phyloP scores from a whole-genome alignment of 2,113 vertebrate species.

The Theropithecus gelada region DNA sequence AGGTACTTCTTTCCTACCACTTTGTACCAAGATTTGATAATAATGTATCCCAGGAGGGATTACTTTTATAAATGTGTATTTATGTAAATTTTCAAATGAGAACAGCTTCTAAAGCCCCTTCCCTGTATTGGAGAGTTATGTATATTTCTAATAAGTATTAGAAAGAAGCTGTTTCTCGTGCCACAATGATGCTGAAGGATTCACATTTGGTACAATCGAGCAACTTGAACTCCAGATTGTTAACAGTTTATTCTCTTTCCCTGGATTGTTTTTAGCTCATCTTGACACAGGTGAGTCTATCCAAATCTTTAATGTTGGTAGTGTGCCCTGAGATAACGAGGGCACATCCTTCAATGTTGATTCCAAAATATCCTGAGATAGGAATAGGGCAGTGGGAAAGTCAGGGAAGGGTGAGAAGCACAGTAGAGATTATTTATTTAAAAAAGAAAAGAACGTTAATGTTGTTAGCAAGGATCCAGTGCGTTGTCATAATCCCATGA shows the following conservation, averaged over 20 bases:
- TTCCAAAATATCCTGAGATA: conserved; percentile 60
- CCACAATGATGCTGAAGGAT: conserved; percentile 70
- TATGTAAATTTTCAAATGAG: conserved; percentile 44
- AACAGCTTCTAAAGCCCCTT: conserved; percentile 61
- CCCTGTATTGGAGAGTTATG: conserved; percentile 54
- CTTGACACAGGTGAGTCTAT: conserved; percentile 45
- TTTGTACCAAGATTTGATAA: conserved; percentile 38
- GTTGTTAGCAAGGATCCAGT: conserved; percentile 61
- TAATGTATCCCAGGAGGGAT: background rate
- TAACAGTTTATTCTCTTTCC: conserved; percentile 57
- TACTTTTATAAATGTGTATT: conserved; percentile 50
- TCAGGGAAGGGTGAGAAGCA: conserved; percentile 82
- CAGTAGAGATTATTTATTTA: conserved; percentile 82
- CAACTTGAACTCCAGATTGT: conserved; percentile 56
- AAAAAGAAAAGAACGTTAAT: conserved; percentile 60
- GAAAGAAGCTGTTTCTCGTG: conserved; percentile 69
- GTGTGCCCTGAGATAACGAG: conserved; percentile 27
- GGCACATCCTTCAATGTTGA: background rate
- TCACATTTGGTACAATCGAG: conserved; percentile 55
- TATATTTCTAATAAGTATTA: conserved; percentile 72
- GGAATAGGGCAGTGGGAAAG: conserved; percentile 65
- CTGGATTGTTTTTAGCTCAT: conserved; percentile 64
- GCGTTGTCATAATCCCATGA: conserved; percentile 67
- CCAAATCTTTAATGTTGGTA: conserved; percentile 59
- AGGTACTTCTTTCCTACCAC: conserved; percentile 12